Percentiles rank a stretch among this genome's conserved stretches.
Conservation (phyloP, 2,113 vertebrate genomes). For the Illadopsis cleaveri region DNA sequence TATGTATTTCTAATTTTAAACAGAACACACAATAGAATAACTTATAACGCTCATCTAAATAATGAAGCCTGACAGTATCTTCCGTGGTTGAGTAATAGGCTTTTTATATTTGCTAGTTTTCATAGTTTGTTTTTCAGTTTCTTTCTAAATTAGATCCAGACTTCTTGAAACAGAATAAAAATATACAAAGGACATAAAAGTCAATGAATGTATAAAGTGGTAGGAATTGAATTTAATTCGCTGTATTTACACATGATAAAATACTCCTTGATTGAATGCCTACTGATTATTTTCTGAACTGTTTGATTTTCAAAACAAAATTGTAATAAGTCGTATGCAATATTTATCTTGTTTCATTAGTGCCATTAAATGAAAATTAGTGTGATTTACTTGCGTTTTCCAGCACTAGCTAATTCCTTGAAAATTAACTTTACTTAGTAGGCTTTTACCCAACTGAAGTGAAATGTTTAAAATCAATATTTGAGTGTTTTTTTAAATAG, state of each 20-base stretch:
- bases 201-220: constrained; percentile 28
- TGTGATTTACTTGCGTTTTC: constrained; percentile 21
- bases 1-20: constrained; percentile 59
- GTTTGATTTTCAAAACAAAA: constrained; percentile 67
- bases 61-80: constrained; percentile 55
- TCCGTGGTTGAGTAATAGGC: constrained; percentile 55
- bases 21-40: constrained; percentile 46
- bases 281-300: constrained; percentile 58
- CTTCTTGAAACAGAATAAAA: constrained; percentile 50
- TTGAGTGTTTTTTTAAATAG: constrained; percentile 52
- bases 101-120: constrained; percentile 60
- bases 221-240: constrained; percentile 49
- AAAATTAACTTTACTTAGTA: constrained; percentile 64
- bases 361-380: constrained; percentile 59
- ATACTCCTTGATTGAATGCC: constrained; percentile 24
- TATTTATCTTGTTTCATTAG: constrained; percentile 68
- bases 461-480: constrained; percentile 74
- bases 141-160: constrained; percentile 57
- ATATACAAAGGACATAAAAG: constrained; percentile 45
- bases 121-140: constrained; percentile 47
- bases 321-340: constrained; percentile 52
- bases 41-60: constrained; percentile 63
- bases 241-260: constrained; percentile 18
- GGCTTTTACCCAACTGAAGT: constrained; percentile 54
- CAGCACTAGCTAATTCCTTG: constrained; percentile 56